These are phyloP conservation scores for Drosophila pseudoobscura DNA, from an alignment of 1,140 invertebrate genomes.

Conservation along the genomic window DNA sequence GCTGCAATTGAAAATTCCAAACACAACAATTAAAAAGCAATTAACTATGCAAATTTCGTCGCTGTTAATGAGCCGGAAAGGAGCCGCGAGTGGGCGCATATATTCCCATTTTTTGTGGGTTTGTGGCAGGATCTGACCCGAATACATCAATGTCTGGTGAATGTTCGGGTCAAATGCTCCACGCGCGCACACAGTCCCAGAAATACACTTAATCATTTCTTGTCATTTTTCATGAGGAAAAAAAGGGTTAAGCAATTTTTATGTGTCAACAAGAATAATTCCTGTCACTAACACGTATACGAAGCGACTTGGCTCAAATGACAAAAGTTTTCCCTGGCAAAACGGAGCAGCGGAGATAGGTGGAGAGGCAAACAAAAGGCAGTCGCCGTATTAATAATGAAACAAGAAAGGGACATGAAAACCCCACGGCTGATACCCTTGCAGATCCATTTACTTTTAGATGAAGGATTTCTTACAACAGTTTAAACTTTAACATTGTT, in stretches of 20 bases:
- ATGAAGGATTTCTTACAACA: too few species aligned
- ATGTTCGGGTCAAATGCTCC: constrained; percentile 41
- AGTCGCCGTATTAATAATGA: constrained; percentile 67
- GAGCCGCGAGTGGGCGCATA: not conserved
- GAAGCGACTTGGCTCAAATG: constrained; percentile 60
- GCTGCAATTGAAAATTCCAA: constrained; percentile 48
- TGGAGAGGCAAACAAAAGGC: constrained; percentile 49
- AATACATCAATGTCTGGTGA: constrained; percentile 71
- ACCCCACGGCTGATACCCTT: too few species aligned
- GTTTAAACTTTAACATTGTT: too few species aligned
- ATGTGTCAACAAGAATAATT: constrained; percentile 81
- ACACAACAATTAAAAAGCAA: constrained; percentile 72
- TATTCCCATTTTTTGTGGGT: constrained; percentile 5
- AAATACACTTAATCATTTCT: constrained; percentile 64
- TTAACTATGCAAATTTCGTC: constrained; percentile 54
- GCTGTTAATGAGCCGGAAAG: constrained; percentile 50
- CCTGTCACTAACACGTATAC: constrained; percentile 64
- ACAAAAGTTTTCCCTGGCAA: constrained; percentile 35
- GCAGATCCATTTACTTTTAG: too few species aligned
- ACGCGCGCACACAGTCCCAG: constrained; percentile 10
- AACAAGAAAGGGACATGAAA: constrained; percentile 33
- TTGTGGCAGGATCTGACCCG: constrained; percentile 43
- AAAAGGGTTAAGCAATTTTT: constrained; percentile 77
- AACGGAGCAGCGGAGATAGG: not conserved
- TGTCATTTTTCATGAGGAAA: constrained; percentile 71